Base-by-base conservation (phyloP, 2,888 invertebrate species). In the Epirrita christyi region DNA sequence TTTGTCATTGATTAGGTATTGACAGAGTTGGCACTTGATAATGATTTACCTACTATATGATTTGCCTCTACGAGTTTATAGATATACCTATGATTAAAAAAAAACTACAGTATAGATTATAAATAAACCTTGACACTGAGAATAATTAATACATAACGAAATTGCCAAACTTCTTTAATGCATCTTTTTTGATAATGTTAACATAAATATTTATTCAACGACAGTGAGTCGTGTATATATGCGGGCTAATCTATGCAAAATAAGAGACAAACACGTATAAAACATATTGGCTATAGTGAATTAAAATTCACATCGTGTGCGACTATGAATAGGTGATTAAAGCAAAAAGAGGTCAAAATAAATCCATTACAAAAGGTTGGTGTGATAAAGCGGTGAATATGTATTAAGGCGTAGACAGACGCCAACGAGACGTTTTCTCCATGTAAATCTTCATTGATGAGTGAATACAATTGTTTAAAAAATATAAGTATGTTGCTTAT, bases 251-350 rank as follows among this genome's bases (percentile, higher is more conserved):
- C 49, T 55, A 63, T 58, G 40, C 40, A 34, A 63, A 69, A 63
- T 65, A 60, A 55, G 55, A 67, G 50, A 60, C 57, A 68, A 63
- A 64, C 44, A 48, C 28, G 50, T 21, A 54, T 55, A 36, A 41
- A 53, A 21, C 44, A 70, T 73, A 68, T 71, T 72, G 73, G 78
- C 71, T 70, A 66, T 66, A 69, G 66, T 78, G 65, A 58, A 63
- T 76, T 82, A 76, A 80, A 78, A 83, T 84, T 82, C 83, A 76
- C 68, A 56, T 61, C 75, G 66, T 73, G 81, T 70, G 59, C 68
- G 62, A 47, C 68, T 78, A 75, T 81, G 83, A 81, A 85, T 83
- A 79, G 79, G 74, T 78, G 77, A 83, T 80, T 81, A 80, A 75
- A 65, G 72, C 63, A 71, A 75, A 77, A 83, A 80, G 75, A 72